Conservation (phyloP, 2,888 invertebrate species). For the Drosophila greeni region DNA sequence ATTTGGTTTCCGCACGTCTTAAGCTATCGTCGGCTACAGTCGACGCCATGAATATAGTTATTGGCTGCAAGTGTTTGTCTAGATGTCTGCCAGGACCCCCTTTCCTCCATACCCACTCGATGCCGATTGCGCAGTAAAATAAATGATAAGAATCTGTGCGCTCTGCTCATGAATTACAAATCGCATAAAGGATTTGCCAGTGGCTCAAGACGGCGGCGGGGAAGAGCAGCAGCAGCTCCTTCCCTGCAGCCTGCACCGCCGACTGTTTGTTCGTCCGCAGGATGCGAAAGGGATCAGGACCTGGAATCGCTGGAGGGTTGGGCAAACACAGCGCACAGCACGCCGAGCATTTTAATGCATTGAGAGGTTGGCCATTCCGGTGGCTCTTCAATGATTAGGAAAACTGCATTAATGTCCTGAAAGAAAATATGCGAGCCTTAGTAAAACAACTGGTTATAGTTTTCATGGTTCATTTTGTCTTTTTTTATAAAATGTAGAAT, state of each 20-base stretch:
- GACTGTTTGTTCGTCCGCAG: slow-evolving; percentile 30
- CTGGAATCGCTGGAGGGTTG: slow-evolving; percentile 7
- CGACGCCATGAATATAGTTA: slow-evolving; percentile 67
- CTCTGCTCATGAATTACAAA: slow-evolving; percentile 72
- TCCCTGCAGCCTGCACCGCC: slow-evolving; percentile 40
- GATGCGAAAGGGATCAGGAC: slow-evolving; percentile 18
- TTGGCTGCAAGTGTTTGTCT: slow-evolving; percentile 46
- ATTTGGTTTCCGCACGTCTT: slow-evolving; percentile 73
- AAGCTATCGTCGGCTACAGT: slow-evolving; percentile 51
- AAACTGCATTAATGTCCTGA: slow-evolving; percentile 43
- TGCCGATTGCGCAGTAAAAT: slow-evolving; percentile 66
- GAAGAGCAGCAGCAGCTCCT: slow-evolving; percentile 16
- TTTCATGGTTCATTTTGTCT: slow-evolving; percentile 2
- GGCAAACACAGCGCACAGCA: slow-evolving; percentile 34
- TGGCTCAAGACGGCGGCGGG: slow-evolving; percentile 44
- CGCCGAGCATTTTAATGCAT: slow-evolving; percentile 45
- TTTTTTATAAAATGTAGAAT: slow-evolving; percentile 71
- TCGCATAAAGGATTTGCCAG: slow-evolving; percentile 73
- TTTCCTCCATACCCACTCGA: slow-evolving; percentile 37
- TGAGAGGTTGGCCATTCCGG: slow-evolving; percentile 19
- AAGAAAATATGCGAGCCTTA: background rate
- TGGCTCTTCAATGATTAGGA: slow-evolving; percentile 40
- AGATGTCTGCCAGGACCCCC: slow-evolving; percentile 16
- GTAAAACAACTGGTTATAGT: slow-evolving; percentile 11
- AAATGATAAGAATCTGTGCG: slow-evolving; percentile 73